These are phyloP conservation scores for Laticauda laticaudata DNA, from an alignment of 2,113 vertebrate species.

Conservation along the genomic window DNA sequence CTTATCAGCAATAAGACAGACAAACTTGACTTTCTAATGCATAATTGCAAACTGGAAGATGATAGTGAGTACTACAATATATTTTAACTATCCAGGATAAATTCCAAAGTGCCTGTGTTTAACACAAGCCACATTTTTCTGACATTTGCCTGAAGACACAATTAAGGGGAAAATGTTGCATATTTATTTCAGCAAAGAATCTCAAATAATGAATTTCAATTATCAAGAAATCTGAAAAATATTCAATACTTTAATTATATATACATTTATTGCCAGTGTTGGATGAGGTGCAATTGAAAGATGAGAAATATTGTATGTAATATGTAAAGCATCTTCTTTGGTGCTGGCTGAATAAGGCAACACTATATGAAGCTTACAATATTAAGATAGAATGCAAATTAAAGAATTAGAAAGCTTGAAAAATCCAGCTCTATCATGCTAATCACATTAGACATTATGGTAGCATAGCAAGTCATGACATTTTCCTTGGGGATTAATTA, in stretches of 20 bases:
- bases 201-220: not conserved
- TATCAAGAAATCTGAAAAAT: constrained; percentile 23
- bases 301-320: constrained; percentile 32
- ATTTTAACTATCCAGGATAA: not conserved
- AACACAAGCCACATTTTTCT: not conserved
- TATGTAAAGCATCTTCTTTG: not conserved
- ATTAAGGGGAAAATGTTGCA: not conserved
- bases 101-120: not conserved
- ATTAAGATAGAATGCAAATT: constrained; percentile 14
- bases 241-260: constrained; percentile 27
- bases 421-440: not conserved
- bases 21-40: not conserved
- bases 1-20: not conserved
- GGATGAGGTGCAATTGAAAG: not conserved
- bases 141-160: not conserved
- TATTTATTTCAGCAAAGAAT: not conserved
- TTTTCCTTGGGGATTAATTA: not conserved
- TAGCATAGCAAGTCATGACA: not conserved
- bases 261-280: constrained; percentile 23
- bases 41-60: not conserved
- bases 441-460: not conserved
- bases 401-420: not conserved
- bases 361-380: not conserved
- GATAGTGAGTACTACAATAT: not conserved
- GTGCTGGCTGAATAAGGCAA: not conserved